Base-by-base conservation (phyloP, 2,113 vertebrate species). In the Tragelaphus strepsiceros region DNA sequence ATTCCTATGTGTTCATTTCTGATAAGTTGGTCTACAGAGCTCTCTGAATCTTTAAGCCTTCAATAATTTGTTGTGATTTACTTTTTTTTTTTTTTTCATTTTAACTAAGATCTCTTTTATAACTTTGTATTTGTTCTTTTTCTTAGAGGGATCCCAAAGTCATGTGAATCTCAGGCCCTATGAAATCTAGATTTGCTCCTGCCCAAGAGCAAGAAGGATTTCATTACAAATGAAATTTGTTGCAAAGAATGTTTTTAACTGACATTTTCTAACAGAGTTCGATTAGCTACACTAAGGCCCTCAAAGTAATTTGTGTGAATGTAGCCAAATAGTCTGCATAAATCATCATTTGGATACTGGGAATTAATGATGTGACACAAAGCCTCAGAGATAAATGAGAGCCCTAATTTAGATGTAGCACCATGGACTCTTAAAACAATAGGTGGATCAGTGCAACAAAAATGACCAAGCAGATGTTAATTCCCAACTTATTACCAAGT, bases 381-480 rank as follows among this genome's bases (percentile, higher is more conserved):
- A 62, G 51, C 16, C 80, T 64, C 64, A 80, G 59, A 96, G 53
- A 35, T 54, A 82, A 94, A 88, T 43, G 32, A 85, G 43, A 81
- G 17, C 22, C 46, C 35, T 35, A 30, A 92, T 83, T 90, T 89
- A 97, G 61, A 82, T 22, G 24, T 2, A 88, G 26, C n/a, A 35
- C 49, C 62, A 67, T 1, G 19, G 64, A 84, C 51, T 3, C 28
- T 82, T 24, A 16, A 10, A 83, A 59, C n/a, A 74, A 81, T 46
- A 97, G 59, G 77, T 35, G 22, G 16, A 90, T 87, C 26, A 19
- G 9, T 49, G 62, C 7, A 61, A 71, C 28, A 49, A 24, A 64
- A 53, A 53, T 26, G 58, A 85, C 88, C 71, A 56, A 85, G 53
- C 17, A 64, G 39, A 84, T 43, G 39, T 91, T 97, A 97, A 98